Evolutionary conservation across 1,140 invertebrate genomes (phyloP), one percentile per base, ranked within the genome.

Genomic region (Pogonomyrmex barbatus): DNA sequence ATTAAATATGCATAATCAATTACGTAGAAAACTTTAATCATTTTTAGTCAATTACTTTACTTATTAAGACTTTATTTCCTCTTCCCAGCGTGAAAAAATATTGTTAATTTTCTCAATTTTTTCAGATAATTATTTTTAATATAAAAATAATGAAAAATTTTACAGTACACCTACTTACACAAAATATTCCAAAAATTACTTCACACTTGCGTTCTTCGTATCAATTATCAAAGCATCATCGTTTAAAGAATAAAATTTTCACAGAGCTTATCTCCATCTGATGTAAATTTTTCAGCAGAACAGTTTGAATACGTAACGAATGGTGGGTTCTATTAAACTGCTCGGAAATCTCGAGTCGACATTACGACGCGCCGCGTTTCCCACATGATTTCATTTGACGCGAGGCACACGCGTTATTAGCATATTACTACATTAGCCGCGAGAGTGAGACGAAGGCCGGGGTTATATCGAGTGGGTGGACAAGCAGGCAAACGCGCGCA

Each of bases 391-490:
- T 75, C 79, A 83, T 83, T 73, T 73, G 42, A 83, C 79, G 30
- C 54, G 79, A 73, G 54, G 60, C 65, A 24, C 65, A 14, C 65
- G 65, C 54, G n/a, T 75, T 83, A 83, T 83, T 83, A 83, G 68
- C 79, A 83, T 83, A 83, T 83, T 83, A 62, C 79, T 60, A 45
- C 79, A 75, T 83, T 73, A 83, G 42, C 79, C 54, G 42, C 42
- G 68, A 24, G 79, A 83, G 68, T 50, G 42, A 83, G 56, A 83
- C 68, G 79, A 83, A 83, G 79, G 78, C 78, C 78, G 78, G 78
- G 78, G 68, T 83, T 83, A 83, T 42, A 62, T 83, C 68, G 68
- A 73, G 79, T 83, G 68, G 79, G 79, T 83, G 79, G 79, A 73
- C 68, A 75, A 24, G 68, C 79, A 47, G 30, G 54, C 68, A 73